Evolutionary conservation across 2,888 invertebrate species (phyloP), one percentile per base, ranked within the genome.

Genomic region (Andrena flavipes): DNA sequence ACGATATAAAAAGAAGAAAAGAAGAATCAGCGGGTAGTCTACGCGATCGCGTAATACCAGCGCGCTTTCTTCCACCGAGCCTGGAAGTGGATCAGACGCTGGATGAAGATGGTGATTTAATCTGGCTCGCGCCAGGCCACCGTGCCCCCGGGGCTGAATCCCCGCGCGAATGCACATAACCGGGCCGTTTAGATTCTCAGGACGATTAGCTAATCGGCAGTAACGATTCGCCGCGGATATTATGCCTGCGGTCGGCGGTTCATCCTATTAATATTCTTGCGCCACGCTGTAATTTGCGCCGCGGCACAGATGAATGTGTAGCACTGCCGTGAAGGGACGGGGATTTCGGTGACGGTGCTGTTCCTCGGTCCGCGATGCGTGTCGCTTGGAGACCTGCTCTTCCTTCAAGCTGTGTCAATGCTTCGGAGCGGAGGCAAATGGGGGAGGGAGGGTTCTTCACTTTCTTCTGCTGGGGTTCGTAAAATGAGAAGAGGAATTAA

Each of bases 191-290:
- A 90, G 92, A 91, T 91, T 89, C 89, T 82, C 82, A 83, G 76
- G 84, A 89, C 87, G 91, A 92, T 92, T 91, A 91, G 89, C 90
- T 88, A 88, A 89, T 88, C 86, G 80, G 87, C 87, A 87, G 89
- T 91, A 91, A 91, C 79, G 86, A 87, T 86, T 86, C 76, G 63
- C 82, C 72, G 70, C 65, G 75, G 84, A 87, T 42, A 42, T 84
- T 78, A 87, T 76, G 84, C 80, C 73, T 78, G 82, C 76, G 85
- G 81, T 85, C 80, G 86, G 4, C 80, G 80, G 86, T 81, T 85
- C 86, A 73, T 54, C 75, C 86, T 87, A 86, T 86, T 87, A 87
- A 87, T 87, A 84, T 84, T 79, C 49, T 87, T 87, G 74, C 86
- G 20, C 75, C 81, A 87, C 60, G 1, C n/a, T 13, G 13, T 56